Evolutionary conservation across 2,113 vertebrate species (phyloP).

Genomic region (Anhinga anhinga): DNA sequence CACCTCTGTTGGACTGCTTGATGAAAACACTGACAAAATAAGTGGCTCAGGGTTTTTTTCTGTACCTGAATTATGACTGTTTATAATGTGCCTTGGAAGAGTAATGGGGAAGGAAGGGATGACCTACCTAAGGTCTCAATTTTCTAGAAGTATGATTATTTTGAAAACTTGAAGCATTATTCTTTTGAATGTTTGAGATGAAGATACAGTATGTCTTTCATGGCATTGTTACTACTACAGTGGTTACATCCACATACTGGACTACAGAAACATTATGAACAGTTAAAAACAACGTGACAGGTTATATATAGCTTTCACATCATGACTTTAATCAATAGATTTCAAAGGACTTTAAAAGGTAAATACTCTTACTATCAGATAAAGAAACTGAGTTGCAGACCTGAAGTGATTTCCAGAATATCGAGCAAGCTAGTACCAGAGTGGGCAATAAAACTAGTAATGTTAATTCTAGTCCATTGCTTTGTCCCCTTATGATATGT

Average conservation of each 20-base stretch:
- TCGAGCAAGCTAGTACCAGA: not conserved
- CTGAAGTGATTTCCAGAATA: not conserved
- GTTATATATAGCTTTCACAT: not conserved
- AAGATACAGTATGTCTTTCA: not conserved
- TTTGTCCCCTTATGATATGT: not conserved
- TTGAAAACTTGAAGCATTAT: not conserved
- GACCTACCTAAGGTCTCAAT: not conserved
- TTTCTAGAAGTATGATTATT: not conserved
- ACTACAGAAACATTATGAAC: not conserved
- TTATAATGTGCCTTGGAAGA: not conserved
- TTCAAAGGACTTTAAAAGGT: not conserved
- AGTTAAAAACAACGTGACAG: not conserved
- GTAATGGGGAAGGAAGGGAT: not conserved
- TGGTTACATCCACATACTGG: not conserved
- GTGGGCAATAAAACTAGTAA: not conserved
- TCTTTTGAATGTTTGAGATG: not conserved
- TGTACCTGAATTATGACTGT: not conserved
- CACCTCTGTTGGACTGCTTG: not conserved
- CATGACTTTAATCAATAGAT: not conserved
- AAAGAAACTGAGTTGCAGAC: not conserved
- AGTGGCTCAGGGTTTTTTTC: not conserved
- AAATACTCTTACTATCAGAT: not conserved
- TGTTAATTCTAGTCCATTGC: not conserved
- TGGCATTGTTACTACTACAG: not conserved
- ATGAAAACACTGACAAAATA: not conserved